A percentile compares a stretch with the other conserved stretches of the same genome.
These are phyloP conservation scores for Melitaea cinxia DNA, from an alignment of 1,140 invertebrate species.

Conservation along the genomic window DNA sequence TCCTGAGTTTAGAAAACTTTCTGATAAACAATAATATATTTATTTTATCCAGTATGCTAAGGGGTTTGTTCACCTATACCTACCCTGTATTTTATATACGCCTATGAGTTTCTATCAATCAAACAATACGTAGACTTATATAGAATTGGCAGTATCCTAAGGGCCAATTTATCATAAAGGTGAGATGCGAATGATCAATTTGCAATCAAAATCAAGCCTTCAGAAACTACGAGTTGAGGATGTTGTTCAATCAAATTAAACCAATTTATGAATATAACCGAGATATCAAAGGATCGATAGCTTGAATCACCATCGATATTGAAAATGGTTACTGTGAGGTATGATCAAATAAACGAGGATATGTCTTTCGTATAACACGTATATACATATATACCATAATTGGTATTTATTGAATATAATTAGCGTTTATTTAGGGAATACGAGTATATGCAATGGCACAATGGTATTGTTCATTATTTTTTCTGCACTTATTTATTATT, in stretches of 20 bases:
- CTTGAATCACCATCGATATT: conserved; percentile 16
- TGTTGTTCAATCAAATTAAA: conserved; percentile 24
- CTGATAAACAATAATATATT: no score
- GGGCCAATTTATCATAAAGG: conserved; percentile 32
- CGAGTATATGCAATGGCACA: no score
- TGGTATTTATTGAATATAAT: no score
- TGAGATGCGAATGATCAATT: conserved; percentile 55
- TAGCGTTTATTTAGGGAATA: no score
- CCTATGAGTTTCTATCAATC: neutral
- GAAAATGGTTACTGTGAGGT: neutral
- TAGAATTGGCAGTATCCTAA: neutral
- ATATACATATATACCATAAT: no score
- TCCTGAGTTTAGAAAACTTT: no score
- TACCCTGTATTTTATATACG: no score
- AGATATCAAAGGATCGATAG: conserved; percentile 8
- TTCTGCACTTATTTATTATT: no score
- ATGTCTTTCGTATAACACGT: no score
- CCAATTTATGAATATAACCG: conserved; percentile 26
- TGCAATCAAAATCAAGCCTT: conserved; percentile 59
- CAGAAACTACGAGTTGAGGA: conserved; percentile 16
- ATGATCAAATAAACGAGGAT: neutral
- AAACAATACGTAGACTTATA: neutral
- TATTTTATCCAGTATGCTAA: no score
- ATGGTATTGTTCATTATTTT: no score
- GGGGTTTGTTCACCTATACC: no score